These are phyloP conservation scores for Oostethus manadensis DNA, from an alignment of 2,113 vertebrate species.

Conservation along the genomic window DNA sequence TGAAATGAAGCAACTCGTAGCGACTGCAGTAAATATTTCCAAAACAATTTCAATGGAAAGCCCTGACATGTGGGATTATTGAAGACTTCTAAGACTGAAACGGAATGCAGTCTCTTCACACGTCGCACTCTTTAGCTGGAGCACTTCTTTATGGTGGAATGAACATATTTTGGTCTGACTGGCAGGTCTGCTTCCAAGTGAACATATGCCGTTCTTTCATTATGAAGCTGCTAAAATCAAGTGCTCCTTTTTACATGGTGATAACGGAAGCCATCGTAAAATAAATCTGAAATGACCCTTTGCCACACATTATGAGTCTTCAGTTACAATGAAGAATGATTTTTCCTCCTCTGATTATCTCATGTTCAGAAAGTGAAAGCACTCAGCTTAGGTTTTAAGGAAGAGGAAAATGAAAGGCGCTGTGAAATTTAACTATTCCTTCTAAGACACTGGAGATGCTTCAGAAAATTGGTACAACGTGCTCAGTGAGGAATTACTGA, in stretches of 20 bases:
- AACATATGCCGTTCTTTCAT: constrained; percentile 1
- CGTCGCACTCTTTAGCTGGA: background rate
- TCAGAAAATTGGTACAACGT: background rate
- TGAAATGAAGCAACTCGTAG: constrained; percentile 7
- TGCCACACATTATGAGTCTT: background rate
- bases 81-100: background rate
- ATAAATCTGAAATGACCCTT: constrained; percentile 7
- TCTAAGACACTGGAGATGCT: background rate
- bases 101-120: background rate
- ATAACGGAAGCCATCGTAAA: background rate
- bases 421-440: constrained; percentile 2
- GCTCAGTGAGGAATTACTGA: constrained; percentile 1
- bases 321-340: background rate
- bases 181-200: background rate
- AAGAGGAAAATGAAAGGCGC: background rate
- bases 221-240: background rate
- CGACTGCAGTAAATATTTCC: constrained; percentile 10
- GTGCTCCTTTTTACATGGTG: constrained; percentile 7
- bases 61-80: background rate
- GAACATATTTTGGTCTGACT: too few species aligned
- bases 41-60: background rate
- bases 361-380: background rate
- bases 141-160: background rate
- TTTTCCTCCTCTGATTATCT: background rate
- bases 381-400: background rate